phyloP scores from a whole-genome alignment of 2,888 invertebrate species.

The Lasioglossum lativentre region DNA sequence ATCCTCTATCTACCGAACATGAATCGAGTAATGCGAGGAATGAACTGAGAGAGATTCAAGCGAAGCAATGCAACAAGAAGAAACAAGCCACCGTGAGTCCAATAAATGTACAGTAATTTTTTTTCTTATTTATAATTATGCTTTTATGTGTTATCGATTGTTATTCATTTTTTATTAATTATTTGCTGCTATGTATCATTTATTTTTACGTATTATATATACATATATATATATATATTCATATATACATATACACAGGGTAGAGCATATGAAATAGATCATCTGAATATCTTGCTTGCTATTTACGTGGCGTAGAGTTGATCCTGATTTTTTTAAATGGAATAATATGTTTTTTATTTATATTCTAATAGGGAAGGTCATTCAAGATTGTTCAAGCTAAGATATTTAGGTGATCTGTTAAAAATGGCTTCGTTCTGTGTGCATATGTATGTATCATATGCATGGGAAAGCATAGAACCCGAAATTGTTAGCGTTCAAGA shows the following conservation, averaged over 20 bases:
- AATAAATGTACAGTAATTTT: constrained; percentile 81
- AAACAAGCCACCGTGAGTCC: constrained; percentile 86
- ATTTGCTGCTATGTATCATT: constrained; percentile 68
- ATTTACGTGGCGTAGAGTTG: not conserved
- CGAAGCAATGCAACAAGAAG: constrained; percentile 85
- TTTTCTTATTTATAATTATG: constrained; percentile 68
- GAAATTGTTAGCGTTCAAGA: constrained; percentile 30
- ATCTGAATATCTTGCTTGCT: not conserved
- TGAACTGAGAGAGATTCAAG: constrained; percentile 89
- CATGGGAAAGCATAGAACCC: constrained; percentile 41
- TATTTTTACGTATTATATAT: constrained; percentile 38
- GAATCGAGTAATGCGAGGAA: constrained; percentile 89
- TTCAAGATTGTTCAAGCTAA: not conserved
- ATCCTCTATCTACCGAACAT: constrained; percentile 82
- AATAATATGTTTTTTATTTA: not conserved
- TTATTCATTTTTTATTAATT: constrained; percentile 74
- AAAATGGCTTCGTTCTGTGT: not conserved
- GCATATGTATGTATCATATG: constrained; percentile 38
- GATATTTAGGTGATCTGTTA: not conserved
- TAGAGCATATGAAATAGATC: not conserved
- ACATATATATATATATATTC: not conserved
- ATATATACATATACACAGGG: not conserved
- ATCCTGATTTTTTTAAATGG: not conserved
- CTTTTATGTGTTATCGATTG: constrained; percentile 58
- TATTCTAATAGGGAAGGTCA: not conserved